Conservation (phyloP, 1,140 invertebrate genomes). For the Bombus waltoni region DNA sequence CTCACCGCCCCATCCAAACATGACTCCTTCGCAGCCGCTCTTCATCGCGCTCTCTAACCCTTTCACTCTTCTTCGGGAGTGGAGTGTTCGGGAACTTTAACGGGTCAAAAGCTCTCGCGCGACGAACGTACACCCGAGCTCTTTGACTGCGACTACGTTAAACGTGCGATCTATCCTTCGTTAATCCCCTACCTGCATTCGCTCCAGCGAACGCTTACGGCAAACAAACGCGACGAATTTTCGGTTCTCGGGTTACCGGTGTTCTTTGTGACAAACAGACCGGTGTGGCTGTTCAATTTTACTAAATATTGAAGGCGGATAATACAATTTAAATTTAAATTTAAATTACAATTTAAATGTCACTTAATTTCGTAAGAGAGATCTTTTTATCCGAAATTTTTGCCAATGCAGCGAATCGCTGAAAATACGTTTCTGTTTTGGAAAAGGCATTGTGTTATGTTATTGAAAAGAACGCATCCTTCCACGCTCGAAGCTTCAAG, state of each 20-base stretch:
- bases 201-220: not conserved
- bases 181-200: not conserved
- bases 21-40: conserved; percentile 16
- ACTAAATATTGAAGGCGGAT: too few relatives aligned
- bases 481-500: not conserved
- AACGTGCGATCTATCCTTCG: conserved; percentile 12
- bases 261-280: not conserved
- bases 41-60: conserved; percentile 18
- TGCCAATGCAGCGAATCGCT: too few relatives aligned
- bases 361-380: not conserved
- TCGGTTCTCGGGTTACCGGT: not conserved
- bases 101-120: conserved; percentile 53
- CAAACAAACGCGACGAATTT: not conserved
- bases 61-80: conserved; percentile 10
- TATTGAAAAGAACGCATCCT: not conserved
- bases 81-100: conserved; percentile 60
- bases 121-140: not conserved
- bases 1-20: conserved; percentile 40
- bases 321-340: not conserved
- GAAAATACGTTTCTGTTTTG: not conserved
- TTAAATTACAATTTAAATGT: not conserved
- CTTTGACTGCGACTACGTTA: conserved; percentile 10
- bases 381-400: not conserved
- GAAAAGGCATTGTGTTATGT: not conserved
- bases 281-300: too few relatives aligned